Base-by-base conservation (phyloP, 2,888 invertebrate genomes). In the Nasonia oneida region DNA sequence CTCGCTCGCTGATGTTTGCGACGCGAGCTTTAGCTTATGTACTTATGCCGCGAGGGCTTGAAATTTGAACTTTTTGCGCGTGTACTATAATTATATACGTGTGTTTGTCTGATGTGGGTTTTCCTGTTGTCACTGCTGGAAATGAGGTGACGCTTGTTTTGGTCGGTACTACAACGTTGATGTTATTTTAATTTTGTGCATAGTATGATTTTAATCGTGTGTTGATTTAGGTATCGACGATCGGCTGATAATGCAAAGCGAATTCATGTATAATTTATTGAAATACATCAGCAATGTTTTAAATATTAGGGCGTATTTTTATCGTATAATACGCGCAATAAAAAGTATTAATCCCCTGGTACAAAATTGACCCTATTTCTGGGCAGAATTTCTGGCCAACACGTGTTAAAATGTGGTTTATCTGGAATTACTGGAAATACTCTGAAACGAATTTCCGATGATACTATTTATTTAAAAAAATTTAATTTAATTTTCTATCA, bases 1-100 rank as follows among this genome's bases (percentile, higher is more conserved):
- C 57, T 61, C 8, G 0, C 2, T 18, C n/a, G 15, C n/a, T 61
- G 18, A 1, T 18, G 33, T n/a, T 33, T 14, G 10, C 14, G 50
- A 33, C 14, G 33, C 10, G 50, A 14, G 5, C 5, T 15, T 4
- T 14, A 14, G 64, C 23, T 37, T n/a, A n/a, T 37, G 47, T 29
- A 15, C 18, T 47, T 47, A 29, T 29, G 73, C 14, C 42, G 47
- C 42, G 47, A 47, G 23, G 14, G 64, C 29, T 33, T 80, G 70
- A 80, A 53, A 80, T 53, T 37, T 33, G 47, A 80, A 80, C 53
- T 71, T 37, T n/a, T 53, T 37, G 15, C 23, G 39, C 1, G 29
- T 29, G 29, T 23, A 50, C 37, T 71, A 23, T 23, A 23, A 23
- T 14, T 14, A 10, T 37, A 33, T 76, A 18, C 23, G 6, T 12